phyloP scores from a whole-genome alignment of 1,140 invertebrate species.

The Panagrolaimus sp. region DNA sequence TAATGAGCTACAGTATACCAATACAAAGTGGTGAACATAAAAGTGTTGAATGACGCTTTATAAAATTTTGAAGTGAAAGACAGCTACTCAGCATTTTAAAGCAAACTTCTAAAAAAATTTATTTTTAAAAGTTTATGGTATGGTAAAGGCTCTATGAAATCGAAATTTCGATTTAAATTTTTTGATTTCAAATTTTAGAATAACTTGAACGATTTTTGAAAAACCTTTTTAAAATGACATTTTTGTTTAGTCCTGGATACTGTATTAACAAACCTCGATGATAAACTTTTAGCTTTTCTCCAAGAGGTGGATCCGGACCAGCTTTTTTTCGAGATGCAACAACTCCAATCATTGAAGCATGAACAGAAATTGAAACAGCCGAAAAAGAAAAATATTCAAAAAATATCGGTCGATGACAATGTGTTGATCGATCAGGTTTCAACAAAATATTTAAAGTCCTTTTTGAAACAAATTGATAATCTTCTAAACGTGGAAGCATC shows the following conservation, averaged over 20 bases:
- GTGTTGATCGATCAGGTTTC: conserved; percentile 19
- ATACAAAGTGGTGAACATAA: conserved; percentile 20
- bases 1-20: conserved; percentile 11
- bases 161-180: too few relatives aligned
- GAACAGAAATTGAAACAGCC: conserved; percentile 24
- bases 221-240: too few relatives aligned
- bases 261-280: conserved; percentile 4
- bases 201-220: too few relatives aligned
- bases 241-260: too few relatives aligned
- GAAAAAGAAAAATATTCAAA: conserved; percentile 29
- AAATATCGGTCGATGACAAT: conserved; percentile 24
- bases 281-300: conserved; percentile 16
- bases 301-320: conserved; percentile 25
- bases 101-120: background rate
- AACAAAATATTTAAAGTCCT: conserved; percentile 19
- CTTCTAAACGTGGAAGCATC: conserved; percentile 15
- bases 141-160: too few relatives aligned
- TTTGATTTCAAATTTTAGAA: too few relatives aligned
- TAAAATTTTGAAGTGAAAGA: conserved; percentile 18
- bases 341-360: conserved; percentile 22
- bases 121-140: too few relatives aligned
- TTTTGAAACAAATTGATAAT: conserved; percentile 24
- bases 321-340: conserved; percentile 20
- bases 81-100: conserved; percentile 6
- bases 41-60: conserved; percentile 14